A percentile compares a stretch with the other conserved stretches of the same genome.
phyloP scores from a whole-genome alignment of 1,140 invertebrate species.

The Wiebesia pumilae region DNA sequence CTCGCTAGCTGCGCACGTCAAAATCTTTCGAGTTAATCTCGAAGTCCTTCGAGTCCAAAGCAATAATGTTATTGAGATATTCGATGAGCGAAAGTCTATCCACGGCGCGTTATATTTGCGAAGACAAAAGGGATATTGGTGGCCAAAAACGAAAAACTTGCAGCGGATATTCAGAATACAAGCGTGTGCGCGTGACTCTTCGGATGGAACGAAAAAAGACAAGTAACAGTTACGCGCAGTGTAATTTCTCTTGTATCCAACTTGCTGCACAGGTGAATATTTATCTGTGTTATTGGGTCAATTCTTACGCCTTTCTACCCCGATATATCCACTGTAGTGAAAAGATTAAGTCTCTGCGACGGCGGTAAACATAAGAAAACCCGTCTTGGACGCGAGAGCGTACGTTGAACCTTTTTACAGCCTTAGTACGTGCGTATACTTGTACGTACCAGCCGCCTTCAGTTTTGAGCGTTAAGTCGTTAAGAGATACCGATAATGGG shows the following conservation, averaged over 20 bases:
- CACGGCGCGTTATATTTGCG: background rate
- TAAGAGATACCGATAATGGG: background rate
- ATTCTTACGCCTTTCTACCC: constrained; percentile 49
- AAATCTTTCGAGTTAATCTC: no score
- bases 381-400: constrained; percentile 32
- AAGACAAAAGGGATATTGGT: background rate
- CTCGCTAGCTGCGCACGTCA: background rate
- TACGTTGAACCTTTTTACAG: constrained; percentile 29
- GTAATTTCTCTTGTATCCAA: constrained; percentile 36
- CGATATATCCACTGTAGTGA: constrained; percentile 28
- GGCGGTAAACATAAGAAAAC: background rate
- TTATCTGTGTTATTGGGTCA: constrained; percentile 53
- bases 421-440: background rate
- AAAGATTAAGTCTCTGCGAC: constrained; percentile 13
- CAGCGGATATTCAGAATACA: background rate
- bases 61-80: no score
- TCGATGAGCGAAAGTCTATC: background rate
- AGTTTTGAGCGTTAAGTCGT: background rate
- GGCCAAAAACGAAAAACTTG: constrained; percentile 10
- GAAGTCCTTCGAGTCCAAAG: background rate
- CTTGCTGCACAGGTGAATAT: background rate
- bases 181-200: background rate
- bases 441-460: background rate
- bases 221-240: background rate
- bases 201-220: background rate